Percentiles rank a stretch among this genome's conserved stretches.
Conservation (phyloP, 2,113 vertebrate species). For the Physeter macrocephalus region DNA sequence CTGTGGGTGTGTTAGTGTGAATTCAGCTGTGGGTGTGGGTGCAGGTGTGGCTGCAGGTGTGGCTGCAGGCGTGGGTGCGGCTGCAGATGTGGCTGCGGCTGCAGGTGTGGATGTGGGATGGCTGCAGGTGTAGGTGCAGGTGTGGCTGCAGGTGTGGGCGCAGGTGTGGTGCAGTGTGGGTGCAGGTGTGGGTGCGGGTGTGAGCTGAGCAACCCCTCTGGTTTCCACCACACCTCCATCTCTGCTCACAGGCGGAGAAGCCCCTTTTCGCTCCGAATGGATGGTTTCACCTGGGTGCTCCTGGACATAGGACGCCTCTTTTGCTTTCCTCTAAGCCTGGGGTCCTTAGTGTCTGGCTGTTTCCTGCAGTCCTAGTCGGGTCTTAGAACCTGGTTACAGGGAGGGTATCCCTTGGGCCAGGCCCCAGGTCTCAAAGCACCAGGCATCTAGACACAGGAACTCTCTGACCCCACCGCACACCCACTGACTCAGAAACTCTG, state of each 20-base stretch:
- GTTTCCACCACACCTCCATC: background rate
- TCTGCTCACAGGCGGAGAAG: background rate
- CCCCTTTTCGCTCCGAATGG: background rate
- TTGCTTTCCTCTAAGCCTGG: background rate
- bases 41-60: background rate
- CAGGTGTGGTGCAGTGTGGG: background rate
- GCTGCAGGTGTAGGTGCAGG: rapidly evolving
- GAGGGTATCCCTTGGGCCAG: background rate
- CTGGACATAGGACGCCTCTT: background rate
- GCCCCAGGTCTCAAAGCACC: background rate
- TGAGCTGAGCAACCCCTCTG: background rate
- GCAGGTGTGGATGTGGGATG: background rate
- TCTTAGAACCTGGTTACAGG: background rate
- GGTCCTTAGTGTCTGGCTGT: background rate
- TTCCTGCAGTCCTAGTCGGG: background rate
- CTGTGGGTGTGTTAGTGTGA: background rate
- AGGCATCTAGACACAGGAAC: rapidly evolving
- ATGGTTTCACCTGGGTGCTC: background rate
- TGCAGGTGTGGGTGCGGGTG: background rate
- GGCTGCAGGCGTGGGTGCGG: background rate
- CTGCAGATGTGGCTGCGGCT: too few relatives aligned
- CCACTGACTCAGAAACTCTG: background rate
- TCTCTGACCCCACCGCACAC: rapidly evolving
- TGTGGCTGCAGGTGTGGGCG: rapidly evolving
- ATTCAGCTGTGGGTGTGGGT: background rate